Conservation (phyloP, 2,888 invertebrate species). For the Drosophila yooni region DNA sequence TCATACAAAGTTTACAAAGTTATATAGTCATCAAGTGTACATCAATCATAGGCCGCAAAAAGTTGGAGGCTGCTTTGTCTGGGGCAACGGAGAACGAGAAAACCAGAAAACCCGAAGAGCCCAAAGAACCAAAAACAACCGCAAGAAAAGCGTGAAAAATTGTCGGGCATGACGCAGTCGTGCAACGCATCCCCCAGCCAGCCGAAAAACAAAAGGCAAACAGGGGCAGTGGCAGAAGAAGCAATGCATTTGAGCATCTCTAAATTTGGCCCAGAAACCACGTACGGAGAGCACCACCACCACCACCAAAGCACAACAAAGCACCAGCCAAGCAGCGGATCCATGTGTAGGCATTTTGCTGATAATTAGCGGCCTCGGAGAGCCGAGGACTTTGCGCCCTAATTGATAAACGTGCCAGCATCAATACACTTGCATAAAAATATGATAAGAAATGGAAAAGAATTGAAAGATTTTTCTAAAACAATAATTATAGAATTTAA, state of each 20-base stretch:
- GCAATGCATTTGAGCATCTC: slow-evolving; percentile 64
- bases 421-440: not conserved
- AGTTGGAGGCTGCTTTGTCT: slow-evolving; percentile 59
- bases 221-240: slow-evolving; percentile 17
- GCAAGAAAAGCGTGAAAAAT: slow-evolving; percentile 79
- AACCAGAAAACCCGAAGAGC: slow-evolving; percentile 2
- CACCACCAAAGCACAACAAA: slow-evolving; percentile 13
- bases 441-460: not conserved
- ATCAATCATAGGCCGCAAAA: slow-evolving; percentile 79
- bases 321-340: slow-evolving; percentile 14
- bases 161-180: slow-evolving; percentile 75
- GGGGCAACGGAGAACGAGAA: slow-evolving; percentile 14
- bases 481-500: not conserved
- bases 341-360: slow-evolving; percentile 77
- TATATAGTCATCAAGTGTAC: slow-evolving; percentile 82
- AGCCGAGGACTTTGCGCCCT: slow-evolving; percentile 67
- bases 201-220: slow-evolving; percentile 15
- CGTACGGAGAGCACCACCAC: slow-evolving; percentile 9
- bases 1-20: slow-evolving; percentile 81
- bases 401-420: slow-evolving; percentile 73
- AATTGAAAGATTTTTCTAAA: not conserved
- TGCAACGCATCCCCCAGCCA: slow-evolving; percentile 44
- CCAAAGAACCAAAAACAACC: slow-evolving; percentile 25
- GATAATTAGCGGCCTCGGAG: slow-evolving; percentile 67
- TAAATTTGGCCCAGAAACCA: slow-evolving; percentile 72